Base-by-base conservation (phyloP, 2,113 vertebrate species). In the Scytalopus superciliaris region DNA sequence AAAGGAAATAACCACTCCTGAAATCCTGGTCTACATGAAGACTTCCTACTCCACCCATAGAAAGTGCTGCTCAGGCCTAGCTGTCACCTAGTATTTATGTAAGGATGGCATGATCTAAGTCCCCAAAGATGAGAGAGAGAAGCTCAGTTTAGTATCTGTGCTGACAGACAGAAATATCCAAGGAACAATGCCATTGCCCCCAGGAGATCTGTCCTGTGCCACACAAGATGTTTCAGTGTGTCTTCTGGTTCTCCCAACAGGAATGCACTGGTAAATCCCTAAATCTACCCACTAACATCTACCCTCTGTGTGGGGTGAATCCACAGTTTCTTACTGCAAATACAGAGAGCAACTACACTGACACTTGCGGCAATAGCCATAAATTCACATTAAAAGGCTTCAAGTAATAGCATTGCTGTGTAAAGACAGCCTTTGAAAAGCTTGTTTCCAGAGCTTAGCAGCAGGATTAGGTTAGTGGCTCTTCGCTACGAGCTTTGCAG, bases 381-480 rank as follows among this genome's bases (percentile, higher is more conserved):
- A 88, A 90, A 92, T 86, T 89, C 92, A 89, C 50, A 40, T 88
- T 87, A 84, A 97, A 96, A 75, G 39, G 31, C 45, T 92, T 79
- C 68, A 67, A 90, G 82, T 93, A 93, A 90, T 72, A 92, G 64
- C 56, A 64, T 37, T 67, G 53, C 86, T 53, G 60, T 75, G 92
- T 78, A 90, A 93, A 95, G 83, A 45, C 69, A 89, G 80, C 66
- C 83, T 92, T 81, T 95, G 83, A 89, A 94, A 94, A 90, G 69
- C 83, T 75, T 84, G 86, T 95, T 93, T 90, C 91, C 90, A 83
- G 94, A 91, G 92, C 93, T 96, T 86, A 92, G 76, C 93, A 90
- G 93, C 76, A 92, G 95, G 96, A 97, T 96, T 96, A 97, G 93
- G 79, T 69, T 94, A 47, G 83, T 87, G 90, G 80, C 92, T 95